phyloP scores from a whole-genome alignment of 2,888 invertebrate genomes.

The Spisula subtruncata region DNA sequence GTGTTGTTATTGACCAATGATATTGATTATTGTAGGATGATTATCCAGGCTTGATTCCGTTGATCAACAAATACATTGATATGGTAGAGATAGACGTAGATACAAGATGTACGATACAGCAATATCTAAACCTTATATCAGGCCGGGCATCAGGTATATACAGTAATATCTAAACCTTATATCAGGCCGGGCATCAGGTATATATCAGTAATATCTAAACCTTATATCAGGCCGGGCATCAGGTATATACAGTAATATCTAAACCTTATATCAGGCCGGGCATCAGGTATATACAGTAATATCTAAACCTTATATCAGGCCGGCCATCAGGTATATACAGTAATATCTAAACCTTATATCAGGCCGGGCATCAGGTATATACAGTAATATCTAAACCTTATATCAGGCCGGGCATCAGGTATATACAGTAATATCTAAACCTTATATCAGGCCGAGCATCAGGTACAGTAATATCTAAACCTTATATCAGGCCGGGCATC shows the following conservation, averaged over 20 bases:
- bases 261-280: too few species aligned
- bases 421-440: conserved; percentile 98
- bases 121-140: conserved; percentile 97
- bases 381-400: neutral
- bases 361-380: neutral
- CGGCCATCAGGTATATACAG: conserved; percentile 88
- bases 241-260: conserved; percentile 97
- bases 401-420: conserved; percentile 93
- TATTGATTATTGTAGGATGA: conserved; percentile 90
- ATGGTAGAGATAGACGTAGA: conserved; percentile 99
- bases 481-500: neutral
- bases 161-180: too few species aligned
- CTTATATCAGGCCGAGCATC: conserved; percentile 91
- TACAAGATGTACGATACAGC: conserved; percentile 98
- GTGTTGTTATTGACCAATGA: neutral
- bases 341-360: too few species aligned
- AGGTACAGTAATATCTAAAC: conserved; percentile 80
- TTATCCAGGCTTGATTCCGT: conserved; percentile 97
- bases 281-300: conserved; percentile 92
- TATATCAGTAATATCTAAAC: neutral
- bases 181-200: conserved; percentile 14
- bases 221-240: neutral
- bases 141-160: conserved; percentile 88
- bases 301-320: conserved; percentile 95
- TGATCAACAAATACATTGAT: conserved; percentile 97